Percentiles rank a stretch among this genome's conserved stretches.
phyloP scores from a whole-genome alignment of 2,113 vertebrate species.

The Perognathus longimembris region DNA sequence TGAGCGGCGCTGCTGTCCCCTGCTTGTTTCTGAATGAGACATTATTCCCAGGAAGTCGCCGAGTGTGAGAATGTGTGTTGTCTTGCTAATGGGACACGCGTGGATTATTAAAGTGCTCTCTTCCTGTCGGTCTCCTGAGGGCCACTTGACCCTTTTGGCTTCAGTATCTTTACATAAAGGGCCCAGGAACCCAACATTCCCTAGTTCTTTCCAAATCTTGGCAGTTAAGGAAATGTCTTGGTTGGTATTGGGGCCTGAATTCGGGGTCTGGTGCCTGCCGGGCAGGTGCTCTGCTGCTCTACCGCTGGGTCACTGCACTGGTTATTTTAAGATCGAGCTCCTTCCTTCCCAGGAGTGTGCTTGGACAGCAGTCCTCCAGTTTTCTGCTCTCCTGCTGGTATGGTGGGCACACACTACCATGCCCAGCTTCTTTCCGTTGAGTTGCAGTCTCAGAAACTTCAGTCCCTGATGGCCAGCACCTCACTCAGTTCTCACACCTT shows the following conservation, averaged over 20 bases:
- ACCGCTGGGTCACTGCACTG: too few relatives aligned
- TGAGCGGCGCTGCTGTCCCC: neutral
- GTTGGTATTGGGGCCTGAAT: too few relatives aligned
- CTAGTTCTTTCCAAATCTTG: slow-evolving; percentile 18
- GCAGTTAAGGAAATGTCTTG: too few relatives aligned
- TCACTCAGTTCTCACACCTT: neutral
- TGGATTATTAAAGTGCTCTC: slow-evolving; percentile 63
- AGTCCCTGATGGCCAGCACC: neutral
- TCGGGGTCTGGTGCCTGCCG: too few relatives aligned
- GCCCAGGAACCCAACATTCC: slow-evolving; percentile 40
- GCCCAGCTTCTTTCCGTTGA: too few relatives aligned
- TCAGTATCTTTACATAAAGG: slow-evolving; percentile 19
- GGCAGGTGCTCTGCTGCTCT: too few relatives aligned
- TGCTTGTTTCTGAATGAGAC: slow-evolving; percentile 55
- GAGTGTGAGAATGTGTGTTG: slow-evolving; percentile 66
- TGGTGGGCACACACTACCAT: too few relatives aligned
- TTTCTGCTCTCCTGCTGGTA: too few relatives aligned
- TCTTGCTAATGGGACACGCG: slow-evolving; percentile 70
- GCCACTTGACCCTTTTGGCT: neutral
- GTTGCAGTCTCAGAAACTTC: too few relatives aligned
- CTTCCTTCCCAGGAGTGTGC: too few relatives aligned
- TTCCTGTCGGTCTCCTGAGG: slow-evolving; percentile 37
- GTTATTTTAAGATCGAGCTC: too few relatives aligned
- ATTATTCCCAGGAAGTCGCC: slow-evolving; percentile 63
- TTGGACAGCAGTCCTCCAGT: too few relatives aligned